Percentiles rank a stretch among this genome's conserved stretches.
Conservation (phyloP, 2,888 invertebrate genomes). For the Syritta pipiens region DNA sequence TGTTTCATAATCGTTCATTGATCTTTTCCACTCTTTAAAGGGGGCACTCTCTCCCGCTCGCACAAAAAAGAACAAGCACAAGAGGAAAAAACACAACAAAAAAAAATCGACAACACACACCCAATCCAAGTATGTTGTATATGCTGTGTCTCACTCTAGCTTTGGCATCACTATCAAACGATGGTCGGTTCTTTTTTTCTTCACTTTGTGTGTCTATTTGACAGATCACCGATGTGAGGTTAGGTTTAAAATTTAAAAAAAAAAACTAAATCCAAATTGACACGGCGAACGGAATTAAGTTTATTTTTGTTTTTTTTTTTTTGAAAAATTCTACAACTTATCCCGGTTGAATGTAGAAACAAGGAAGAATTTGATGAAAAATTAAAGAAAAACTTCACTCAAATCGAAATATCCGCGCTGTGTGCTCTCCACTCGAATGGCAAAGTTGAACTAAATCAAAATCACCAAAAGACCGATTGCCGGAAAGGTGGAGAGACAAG, state of each 20-base stretch:
- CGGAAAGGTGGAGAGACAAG: conserved; percentile 6
- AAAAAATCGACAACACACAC: conserved; percentile 4
- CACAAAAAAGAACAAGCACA: neutral
- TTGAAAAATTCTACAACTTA: conserved; percentile 37
- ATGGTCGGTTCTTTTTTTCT: too few species aligned
- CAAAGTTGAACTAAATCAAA: conserved; percentile 47
- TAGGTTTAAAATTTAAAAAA: neutral
- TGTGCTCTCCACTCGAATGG: conserved; percentile 24
- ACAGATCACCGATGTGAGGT: conserved; percentile 16
- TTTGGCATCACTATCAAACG: conserved; percentile 8
- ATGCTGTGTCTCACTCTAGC: conserved; percentile 24
- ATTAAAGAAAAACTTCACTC: conserved; percentile 20
- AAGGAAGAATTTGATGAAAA: conserved; percentile 24
- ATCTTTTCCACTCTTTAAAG: conserved; percentile 48
- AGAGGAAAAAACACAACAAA: neutral
- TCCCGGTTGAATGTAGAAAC: conserved; percentile 32
- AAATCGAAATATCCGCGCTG: neutral
- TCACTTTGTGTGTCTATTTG: too few species aligned
- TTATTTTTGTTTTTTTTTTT: neutral
- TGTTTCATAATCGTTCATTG: conserved; percentile 68
- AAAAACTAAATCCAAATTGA: neutral
- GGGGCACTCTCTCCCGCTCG: conserved; percentile 24
- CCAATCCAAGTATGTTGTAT: neutral
- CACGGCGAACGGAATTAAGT: neutral
- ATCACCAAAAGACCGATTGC: neutral